Evolutionary conservation across 2,888 invertebrate species (phyloP), one percentile per base, ranked within the genome.

Genomic region (Prenolepis imparis): DNA sequence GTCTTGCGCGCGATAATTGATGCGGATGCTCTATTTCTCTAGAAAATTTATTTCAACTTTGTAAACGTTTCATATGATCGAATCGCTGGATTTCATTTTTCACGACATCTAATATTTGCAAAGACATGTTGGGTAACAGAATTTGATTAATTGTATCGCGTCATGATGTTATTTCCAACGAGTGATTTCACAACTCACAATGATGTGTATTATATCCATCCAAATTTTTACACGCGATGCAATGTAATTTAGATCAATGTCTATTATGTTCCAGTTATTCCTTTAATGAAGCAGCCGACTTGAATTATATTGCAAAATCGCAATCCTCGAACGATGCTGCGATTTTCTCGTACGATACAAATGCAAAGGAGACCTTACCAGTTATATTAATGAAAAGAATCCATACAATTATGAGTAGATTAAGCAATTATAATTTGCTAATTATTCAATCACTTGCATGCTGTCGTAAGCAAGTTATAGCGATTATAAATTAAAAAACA

Each of bases 201-300:
- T 12, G 1, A 21, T 39, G 21, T 32, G n/a, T 32, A 64, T 44
- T 55, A 32, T 82, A 32, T 82, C 41, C 57, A 55, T 24, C n/a
- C 21, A n/a, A 41, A 59, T 59, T 18, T 39, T 12, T 59, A 59
- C 41, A 28, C 6, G 28, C 39, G 5, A 28, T 57, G 41, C 8
- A 57, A 11, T 18, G n/a, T n/a, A 44, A 72, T 82, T 57, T 73
- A 82, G 8, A 73, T 73, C 61, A 63, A 44, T 21, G 24, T 64
- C 57, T 39, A 36, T n/a, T 82, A 72, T 81, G 41, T 39, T 41
- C 18, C 6, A 52, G 18, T 41, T n/a, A 18, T 39, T 52, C 12
- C 41, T 41, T 55, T 32, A 44, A 68, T 24, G 32, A 52, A 61
- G 28, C 44, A 11, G 21, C 32, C 9, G 21, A 32, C 21, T 48